A percentile compares a stretch with the other conserved stretches of the same genome.
phyloP scores from a whole-genome alignment of 2,113 vertebrate genomes.

The Todiramphus saurophagus region DNA sequence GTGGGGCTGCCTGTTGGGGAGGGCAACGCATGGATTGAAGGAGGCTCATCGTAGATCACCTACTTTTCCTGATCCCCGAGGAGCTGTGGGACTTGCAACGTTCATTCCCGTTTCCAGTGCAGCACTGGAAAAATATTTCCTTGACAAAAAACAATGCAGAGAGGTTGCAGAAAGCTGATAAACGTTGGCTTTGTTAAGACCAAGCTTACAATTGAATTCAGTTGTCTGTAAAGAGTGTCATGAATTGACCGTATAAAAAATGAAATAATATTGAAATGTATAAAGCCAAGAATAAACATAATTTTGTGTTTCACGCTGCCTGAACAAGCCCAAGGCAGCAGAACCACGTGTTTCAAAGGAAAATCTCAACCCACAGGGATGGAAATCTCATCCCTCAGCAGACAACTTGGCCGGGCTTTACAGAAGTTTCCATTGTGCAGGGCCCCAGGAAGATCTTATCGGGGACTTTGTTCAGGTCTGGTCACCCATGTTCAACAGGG shows the following conservation, averaged over 20 bases:
- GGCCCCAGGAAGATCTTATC: constrained; percentile 21
- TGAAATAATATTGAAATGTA: background rate
- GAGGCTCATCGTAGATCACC: rapidly evolving
- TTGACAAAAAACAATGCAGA: background rate
- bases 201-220: background rate
- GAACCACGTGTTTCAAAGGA: background rate
- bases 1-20: background rate
- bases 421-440: constrained; percentile 57
- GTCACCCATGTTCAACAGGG: background rate
- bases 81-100: background rate
- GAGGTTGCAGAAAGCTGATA: background rate
- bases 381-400: background rate
- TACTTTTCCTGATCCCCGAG: background rate
- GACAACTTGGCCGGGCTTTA: background rate
- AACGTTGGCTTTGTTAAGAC: background rate
- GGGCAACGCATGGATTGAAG: background rate
- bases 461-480: background rate
- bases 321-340: background rate
- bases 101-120: background rate
- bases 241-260: background rate
- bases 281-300: background rate
- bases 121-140: background rate
- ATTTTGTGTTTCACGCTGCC: background rate
- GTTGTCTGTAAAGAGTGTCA: background rate
- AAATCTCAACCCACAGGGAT: background rate